Evolutionary conservation across 2,888 invertebrate species (phyloP).

Genomic region (Ormyrus rosae): DNA sequence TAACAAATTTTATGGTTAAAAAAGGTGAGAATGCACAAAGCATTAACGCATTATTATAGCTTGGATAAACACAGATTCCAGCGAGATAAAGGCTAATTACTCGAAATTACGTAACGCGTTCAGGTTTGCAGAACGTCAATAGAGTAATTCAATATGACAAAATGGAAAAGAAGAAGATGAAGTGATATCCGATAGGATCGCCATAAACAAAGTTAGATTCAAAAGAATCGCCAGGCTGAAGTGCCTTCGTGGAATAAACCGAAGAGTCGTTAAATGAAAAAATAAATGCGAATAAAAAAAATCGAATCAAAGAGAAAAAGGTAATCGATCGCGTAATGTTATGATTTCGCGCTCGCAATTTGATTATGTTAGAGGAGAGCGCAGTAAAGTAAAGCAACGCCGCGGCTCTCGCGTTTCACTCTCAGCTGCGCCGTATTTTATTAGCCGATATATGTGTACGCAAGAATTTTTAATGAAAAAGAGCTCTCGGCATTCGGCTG

Average conservation of each 20-base stretch:
- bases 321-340: conserved; percentile 38
- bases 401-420: conserved; percentile 29
- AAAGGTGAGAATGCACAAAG: too few relatives aligned
- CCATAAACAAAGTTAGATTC: too few relatives aligned
- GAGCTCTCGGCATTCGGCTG: too few relatives aligned
- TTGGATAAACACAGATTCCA: too few relatives aligned
- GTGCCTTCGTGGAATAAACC: too few relatives aligned
- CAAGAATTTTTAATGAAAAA: not conserved
- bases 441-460: not conserved
- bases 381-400: not conserved
- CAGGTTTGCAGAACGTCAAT: not conserved
- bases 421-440: conserved; percentile 37
- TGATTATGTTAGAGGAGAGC: conserved; percentile 34
- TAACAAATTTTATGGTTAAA: too few relatives aligned
- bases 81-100: too few relatives aligned
- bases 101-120: not conserved
- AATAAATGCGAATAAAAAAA: not conserved
- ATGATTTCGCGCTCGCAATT: conserved; percentile 35
- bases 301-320: not conserved
- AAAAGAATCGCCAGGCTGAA: too few relatives aligned
- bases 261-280: too few relatives aligned
- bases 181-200: not conserved
- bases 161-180: not conserved
- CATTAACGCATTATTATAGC: too few relatives aligned
- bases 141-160: conserved; percentile 6